These are phyloP conservation scores for human (Homo sapiens) DNA, from an alignment of 2,113 vertebrate genomes.

Conservation along the genomic window DNA sequence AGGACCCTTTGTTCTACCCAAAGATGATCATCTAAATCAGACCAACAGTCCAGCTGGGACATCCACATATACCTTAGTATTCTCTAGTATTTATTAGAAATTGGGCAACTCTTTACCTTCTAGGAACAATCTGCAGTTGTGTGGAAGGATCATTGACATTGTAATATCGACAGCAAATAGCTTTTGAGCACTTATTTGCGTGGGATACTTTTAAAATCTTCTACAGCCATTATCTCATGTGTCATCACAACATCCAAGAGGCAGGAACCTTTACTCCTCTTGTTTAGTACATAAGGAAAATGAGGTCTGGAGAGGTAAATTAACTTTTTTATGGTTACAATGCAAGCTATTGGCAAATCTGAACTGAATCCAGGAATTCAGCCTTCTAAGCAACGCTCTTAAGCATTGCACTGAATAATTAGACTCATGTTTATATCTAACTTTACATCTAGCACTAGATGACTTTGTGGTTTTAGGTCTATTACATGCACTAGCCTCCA, in stretches of 20 bases:
- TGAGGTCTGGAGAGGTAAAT: background rate
- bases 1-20: background rate
- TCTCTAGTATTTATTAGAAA: background rate
- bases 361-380: background rate
- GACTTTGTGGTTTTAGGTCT: background rate
- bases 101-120: background rate
- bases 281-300: background rate
- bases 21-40: background rate
- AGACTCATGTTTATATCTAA: background rate
- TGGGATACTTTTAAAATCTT: background rate
- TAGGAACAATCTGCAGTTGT: background rate
- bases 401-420: background rate
- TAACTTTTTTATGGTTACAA: background rate
- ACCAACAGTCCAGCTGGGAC: background rate
- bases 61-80: rapidly evolving
- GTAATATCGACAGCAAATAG: background rate
- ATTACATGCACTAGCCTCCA: background rate
- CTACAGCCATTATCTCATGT: background rate
- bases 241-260: background rate
- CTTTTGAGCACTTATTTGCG: background rate
- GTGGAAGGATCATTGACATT: background rate
- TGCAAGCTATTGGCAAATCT: background rate
- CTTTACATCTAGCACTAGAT: too few relatives aligned
- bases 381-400: background rate
- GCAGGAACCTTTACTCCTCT: background rate